Evolutionary conservation across 1,140 invertebrate genomes (phyloP).

Genomic region (Amyelois transitella): DNA sequence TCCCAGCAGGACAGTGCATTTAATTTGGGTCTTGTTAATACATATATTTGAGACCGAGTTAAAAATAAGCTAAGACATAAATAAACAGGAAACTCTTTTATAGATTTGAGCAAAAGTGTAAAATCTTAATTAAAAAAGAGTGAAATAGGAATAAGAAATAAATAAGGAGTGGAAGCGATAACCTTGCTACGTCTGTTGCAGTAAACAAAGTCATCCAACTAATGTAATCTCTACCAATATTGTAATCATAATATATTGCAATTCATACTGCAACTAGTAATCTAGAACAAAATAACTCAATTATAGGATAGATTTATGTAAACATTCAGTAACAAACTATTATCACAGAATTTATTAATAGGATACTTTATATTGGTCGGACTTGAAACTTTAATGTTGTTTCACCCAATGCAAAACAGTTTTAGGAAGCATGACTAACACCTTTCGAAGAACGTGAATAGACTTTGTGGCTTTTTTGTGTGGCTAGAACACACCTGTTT

Average conservation of each 20-base stretch:
- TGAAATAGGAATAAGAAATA: slow-evolving; percentile 21
- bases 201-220: slow-evolving; percentile 34
- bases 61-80: too few relatives aligned
- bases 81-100: too few relatives aligned
- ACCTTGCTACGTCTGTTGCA: slow-evolving; percentile 26
- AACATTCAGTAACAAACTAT: background rate
- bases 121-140: too few relatives aligned
- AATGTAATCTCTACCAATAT: slow-evolving; percentile 4
- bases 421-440: slow-evolving; percentile 41
- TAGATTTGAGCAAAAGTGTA: too few relatives aligned
- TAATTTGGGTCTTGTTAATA: background rate
- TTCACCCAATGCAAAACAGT: slow-evolving; percentile 20
- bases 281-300: background rate
- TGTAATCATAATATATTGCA: slow-evolving; percentile 4
- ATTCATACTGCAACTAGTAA: background rate
- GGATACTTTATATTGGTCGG: too few relatives aligned
- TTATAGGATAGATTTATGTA: background rate
- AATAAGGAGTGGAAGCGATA: slow-evolving; percentile 26
- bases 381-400: slow-evolving; percentile 5
- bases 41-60: slow-evolving; percentile 2
- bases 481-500: slow-evolving; percentile 22
- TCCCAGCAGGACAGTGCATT: background rate
- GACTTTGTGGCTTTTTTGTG: slow-evolving; percentile 15
- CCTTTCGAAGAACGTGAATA: slow-evolving; percentile 16
- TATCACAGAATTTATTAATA: too few relatives aligned